Conservation (phyloP, 2,113 vertebrate genomes). For the Blennius ocellaris region DNA sequence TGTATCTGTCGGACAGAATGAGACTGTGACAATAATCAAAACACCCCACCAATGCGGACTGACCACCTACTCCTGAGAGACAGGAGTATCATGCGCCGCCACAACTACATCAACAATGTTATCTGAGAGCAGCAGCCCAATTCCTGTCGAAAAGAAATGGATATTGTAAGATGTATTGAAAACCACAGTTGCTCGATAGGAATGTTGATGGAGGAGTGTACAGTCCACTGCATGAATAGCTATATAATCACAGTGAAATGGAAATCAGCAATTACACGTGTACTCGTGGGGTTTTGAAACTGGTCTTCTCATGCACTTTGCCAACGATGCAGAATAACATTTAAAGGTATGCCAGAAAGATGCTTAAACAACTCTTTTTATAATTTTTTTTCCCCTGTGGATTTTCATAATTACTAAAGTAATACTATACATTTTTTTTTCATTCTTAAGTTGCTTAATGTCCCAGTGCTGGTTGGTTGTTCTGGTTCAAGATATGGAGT, state of each 20-base stretch:
- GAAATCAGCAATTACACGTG: slow-evolving; percentile 16
- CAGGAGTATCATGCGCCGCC: slow-evolving; percentile 37
- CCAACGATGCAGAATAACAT: too few species aligned
- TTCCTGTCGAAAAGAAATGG: slow-evolving; percentile 48
- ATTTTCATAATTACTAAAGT: too few species aligned
- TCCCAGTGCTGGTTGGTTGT: too few species aligned
- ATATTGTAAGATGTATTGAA: slow-evolving; percentile 48
- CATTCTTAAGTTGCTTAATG: too few species aligned
- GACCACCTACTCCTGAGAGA: slow-evolving; percentile 34
- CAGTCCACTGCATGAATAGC: slow-evolving; percentile 36
- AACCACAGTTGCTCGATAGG: slow-evolving; percentile 28
- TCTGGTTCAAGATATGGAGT: too few species aligned
- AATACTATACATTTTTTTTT: too few species aligned
- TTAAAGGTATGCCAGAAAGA: too few species aligned
- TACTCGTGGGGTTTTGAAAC: not conserved
- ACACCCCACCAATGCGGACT: slow-evolving; percentile 21
- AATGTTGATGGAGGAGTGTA: slow-evolving; percentile 17
- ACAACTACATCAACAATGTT: slow-evolving; percentile 60
- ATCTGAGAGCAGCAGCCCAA: slow-evolving; percentile 68
- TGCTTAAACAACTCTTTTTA: too few species aligned
- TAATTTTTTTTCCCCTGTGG: too few species aligned
- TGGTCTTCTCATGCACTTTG: too few species aligned
- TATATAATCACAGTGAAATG: slow-evolving; percentile 1
- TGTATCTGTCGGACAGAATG: slow-evolving; percentile 18
- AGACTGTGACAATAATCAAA: slow-evolving; percentile 25